Conservation (phyloP, 2,113 vertebrate species). For the Lonchura striata region DNA sequence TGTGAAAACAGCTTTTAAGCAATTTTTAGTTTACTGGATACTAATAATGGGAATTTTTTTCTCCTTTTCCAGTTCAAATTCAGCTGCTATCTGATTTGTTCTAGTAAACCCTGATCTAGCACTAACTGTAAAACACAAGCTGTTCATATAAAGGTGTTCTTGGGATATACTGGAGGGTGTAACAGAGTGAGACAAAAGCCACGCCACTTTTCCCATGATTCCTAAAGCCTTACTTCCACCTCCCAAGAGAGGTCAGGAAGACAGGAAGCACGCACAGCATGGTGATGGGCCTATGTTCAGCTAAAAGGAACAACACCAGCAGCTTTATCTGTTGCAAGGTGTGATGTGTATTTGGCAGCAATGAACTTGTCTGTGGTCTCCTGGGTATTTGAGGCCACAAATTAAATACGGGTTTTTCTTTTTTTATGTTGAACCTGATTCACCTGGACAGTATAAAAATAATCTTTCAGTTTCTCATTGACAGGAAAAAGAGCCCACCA, state of each 20-base stretch:
- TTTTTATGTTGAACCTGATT: background rate
- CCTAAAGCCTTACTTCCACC: background rate
- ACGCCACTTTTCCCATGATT: background rate
- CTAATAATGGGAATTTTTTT: background rate
- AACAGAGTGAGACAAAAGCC: background rate
- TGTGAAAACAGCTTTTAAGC: background rate
- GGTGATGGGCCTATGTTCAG: background rate
- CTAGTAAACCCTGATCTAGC: background rate
- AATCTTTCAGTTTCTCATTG: background rate
- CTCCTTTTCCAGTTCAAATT: background rate
- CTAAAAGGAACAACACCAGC: background rate
- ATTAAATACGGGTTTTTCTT: background rate
- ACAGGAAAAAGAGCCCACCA: background rate
- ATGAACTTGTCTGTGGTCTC: background rate
- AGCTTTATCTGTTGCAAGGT: background rate
- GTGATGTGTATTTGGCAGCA: background rate
- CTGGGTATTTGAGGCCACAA: fast-evolving
- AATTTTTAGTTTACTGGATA: background rate
- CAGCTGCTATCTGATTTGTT: background rate
- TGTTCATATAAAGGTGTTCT: background rate
- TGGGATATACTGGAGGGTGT: background rate
- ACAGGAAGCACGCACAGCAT: fast-evolving
- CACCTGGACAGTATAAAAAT: background rate
- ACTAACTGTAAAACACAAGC: background rate
- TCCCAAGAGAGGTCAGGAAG: background rate